Evolutionary conservation across 2,113 vertebrate species (phyloP).

Genomic region (Platysteira castanea): DNA sequence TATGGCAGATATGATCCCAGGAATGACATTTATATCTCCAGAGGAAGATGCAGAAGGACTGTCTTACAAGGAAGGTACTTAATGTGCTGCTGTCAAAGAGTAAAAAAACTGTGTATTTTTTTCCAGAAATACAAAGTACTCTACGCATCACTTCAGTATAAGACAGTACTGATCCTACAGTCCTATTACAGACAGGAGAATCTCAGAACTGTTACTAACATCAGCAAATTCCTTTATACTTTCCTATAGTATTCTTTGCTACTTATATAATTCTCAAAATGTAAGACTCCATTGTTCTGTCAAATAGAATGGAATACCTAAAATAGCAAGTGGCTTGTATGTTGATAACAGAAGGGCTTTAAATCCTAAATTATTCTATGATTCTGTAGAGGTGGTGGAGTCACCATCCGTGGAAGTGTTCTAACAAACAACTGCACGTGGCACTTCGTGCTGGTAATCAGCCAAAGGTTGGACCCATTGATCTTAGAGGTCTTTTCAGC

Average conservation of each 20-base stretch:
- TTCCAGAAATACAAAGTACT: background rate
- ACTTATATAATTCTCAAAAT: background rate
- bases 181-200: background rate
- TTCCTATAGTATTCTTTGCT: background rate
- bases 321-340: background rate
- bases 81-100: background rate
- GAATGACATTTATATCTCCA: background rate
- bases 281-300: background rate
- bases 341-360: background rate
- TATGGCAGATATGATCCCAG: background rate
- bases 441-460: fast-evolving
- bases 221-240: background rate
- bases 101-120: background rate
- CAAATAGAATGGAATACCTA: fast-evolving
- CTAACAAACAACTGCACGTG: fast-evolving
- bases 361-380: background rate
- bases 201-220: background rate
- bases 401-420: background rate
- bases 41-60: background rate
- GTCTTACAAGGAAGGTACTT: background rate
- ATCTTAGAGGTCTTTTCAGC: background rate
- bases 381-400: background rate
- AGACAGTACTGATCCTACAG: background rate
- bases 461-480: background rate
- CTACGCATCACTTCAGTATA: background rate